Conservation (phyloP, 2,888 invertebrate genomes). For the Drosophila phalerata region DNA sequence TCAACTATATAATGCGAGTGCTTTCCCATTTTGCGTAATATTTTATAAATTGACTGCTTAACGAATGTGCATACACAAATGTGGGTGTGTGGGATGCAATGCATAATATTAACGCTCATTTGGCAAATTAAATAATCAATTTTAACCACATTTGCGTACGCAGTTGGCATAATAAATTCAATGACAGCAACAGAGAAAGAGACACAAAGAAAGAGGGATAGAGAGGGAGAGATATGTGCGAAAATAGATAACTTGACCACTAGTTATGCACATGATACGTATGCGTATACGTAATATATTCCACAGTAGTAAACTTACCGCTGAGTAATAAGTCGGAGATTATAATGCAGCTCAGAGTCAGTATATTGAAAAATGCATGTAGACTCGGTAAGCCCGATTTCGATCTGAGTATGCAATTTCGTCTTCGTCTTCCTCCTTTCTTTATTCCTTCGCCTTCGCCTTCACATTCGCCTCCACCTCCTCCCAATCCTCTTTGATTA, state of each 20-base stretch:
- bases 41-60: conserved; percentile 65
- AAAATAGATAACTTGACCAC: conserved; percentile 22
- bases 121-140: conserved; percentile 73
- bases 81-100: conserved; percentile 26
- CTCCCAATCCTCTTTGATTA: conserved; percentile 25
- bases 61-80: conserved; percentile 6
- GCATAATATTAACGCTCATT: conserved; percentile 65
- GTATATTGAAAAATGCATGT: conserved; percentile 83
- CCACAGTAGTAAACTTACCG: conserved; percentile 78
- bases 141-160: conserved; percentile 63
- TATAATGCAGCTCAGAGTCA: conserved; percentile 84
- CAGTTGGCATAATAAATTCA: conserved; percentile 70
- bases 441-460: conserved; percentile 15
- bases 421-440: conserved; percentile 10
- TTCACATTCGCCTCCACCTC: background rate
- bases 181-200: background rate
- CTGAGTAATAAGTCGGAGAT: conserved; percentile 84
- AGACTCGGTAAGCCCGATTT: conserved; percentile 69
- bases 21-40: conserved; percentile 29
- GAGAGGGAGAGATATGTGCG: conserved; percentile 1
- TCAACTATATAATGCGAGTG: conserved; percentile 11
- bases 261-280: conserved; percentile 14
- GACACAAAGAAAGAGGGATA: background rate
- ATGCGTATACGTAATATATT: conserved; percentile 4
- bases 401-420: conserved; percentile 22